Evolutionary conservation across 2,797 vertebrate genomes (phyloP).

Genomic region (Darevskia nairensis): DNA sequence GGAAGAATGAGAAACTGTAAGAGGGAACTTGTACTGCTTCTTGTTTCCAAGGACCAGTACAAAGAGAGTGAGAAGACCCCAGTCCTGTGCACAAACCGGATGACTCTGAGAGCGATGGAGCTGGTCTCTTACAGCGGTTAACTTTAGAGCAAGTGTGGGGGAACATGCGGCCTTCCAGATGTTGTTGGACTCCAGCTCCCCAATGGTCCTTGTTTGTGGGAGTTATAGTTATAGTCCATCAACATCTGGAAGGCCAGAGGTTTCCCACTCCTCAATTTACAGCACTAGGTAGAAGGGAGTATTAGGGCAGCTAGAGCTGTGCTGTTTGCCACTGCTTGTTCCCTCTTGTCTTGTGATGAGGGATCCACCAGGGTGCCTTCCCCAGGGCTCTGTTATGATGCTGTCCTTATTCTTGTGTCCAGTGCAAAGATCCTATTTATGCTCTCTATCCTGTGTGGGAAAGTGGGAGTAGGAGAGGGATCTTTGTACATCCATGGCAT

Average conservation of each 20-base stretch:
- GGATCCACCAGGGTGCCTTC: background rate
- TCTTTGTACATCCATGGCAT: background rate
- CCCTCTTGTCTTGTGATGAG: background rate
- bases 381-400: background rate
- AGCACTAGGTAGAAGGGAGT: too few relatives aligned
- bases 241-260: too few relatives aligned
- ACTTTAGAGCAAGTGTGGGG: background rate
- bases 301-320: too few relatives aligned
- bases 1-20: background rate
- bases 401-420: background rate
- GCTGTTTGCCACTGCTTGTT: background rate
- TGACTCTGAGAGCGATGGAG: background rate
- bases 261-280: too few relatives aligned
- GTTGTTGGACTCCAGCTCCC: background rate
- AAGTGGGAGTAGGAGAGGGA: background rate
- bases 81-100: background rate
- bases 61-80: background rate
- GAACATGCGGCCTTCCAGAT: background rate
- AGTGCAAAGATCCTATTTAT: background rate
- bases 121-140: background rate
- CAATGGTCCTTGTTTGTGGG: too few relatives aligned
- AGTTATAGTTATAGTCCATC: too few relatives aligned
- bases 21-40: background rate
- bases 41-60: background rate
- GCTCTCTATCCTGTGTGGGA: background rate